Evolutionary conservation across 2,888 invertebrate genomes (phyloP).

Genomic region (Rhagium mordax): DNA sequence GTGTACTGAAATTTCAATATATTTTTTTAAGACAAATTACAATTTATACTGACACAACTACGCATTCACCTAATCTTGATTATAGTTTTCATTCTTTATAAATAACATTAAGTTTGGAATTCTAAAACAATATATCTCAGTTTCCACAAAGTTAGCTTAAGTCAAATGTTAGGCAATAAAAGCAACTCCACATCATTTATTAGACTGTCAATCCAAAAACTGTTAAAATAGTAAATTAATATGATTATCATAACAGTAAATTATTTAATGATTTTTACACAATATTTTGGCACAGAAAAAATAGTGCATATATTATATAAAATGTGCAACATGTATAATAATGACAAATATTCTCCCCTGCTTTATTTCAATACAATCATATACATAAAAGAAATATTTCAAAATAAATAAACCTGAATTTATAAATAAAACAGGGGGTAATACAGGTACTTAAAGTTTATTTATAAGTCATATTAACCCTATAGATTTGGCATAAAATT

Average conservation of each 20-base stretch:
- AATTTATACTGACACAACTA: too few species aligned
- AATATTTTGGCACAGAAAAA: conserved; percentile 29
- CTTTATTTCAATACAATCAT: not conserved
- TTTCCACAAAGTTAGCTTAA: too few species aligned
- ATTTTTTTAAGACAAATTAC: too few species aligned
- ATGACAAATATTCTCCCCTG: conserved; percentile 13
- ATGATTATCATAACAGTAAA: not conserved
- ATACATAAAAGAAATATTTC: not conserved
- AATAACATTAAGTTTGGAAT: not conserved
- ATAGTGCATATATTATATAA: conserved; percentile 23
- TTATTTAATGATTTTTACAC: not conserved
- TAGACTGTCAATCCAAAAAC: not conserved
- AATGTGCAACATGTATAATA: conserved; percentile 25
- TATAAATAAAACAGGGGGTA: not conserved
- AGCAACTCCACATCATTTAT: too few species aligned
- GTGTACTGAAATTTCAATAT: too few species aligned
- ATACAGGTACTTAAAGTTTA: conserved; percentile 9
- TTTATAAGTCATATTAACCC: not conserved
- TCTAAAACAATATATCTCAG: too few species aligned
- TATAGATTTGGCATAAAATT: conserved; percentile 11
- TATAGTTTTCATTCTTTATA: not conserved
- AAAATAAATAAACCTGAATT: not conserved
- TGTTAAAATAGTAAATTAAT: not conserved
- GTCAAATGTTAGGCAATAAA: too few species aligned
- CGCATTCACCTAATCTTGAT: not conserved